phyloP scores from a whole-genome alignment of 2,797 vertebrate species.

The Tangara arthus region DNA sequence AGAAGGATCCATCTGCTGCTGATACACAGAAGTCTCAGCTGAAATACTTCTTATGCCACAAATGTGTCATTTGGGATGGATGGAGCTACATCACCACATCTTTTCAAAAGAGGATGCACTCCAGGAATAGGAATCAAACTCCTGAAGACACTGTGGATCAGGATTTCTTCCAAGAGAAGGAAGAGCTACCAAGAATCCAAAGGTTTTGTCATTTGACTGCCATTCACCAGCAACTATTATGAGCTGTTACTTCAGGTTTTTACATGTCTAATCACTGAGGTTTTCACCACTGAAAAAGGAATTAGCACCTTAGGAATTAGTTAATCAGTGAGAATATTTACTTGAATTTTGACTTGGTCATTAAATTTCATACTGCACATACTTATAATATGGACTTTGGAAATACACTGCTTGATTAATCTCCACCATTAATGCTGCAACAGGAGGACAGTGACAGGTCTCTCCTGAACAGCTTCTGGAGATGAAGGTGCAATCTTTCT shows the following conservation, averaged over 20 bases:
- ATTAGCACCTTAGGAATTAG: not conserved
- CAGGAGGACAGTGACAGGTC: not conserved
- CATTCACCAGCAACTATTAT: not conserved
- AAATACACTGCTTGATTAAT: not conserved
- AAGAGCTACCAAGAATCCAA: not conserved
- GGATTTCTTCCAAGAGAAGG: not conserved
- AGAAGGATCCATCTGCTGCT: not conserved
- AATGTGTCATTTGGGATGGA: not conserved
- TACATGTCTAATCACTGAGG: not conserved
- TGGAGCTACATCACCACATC: not conserved
- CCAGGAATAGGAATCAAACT: not conserved
- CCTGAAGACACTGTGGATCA: not conserved
- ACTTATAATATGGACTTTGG: not conserved
- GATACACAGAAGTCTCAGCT: not conserved
- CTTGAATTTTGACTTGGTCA: not conserved
- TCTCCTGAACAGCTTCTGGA: not conserved
- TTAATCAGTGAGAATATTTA: not conserved
- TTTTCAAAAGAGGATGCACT: not conserved
- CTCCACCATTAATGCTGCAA: not conserved
- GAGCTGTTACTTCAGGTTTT: not conserved
- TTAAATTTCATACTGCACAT: not conserved
- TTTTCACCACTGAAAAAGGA: not conserved
- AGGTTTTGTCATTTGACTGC: not conserved
- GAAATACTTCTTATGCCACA: not conserved
- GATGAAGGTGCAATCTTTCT: not conserved